These are phyloP conservation scores for Accipiter virgatus DNA, from an alignment of 2,113 vertebrate genomes.

Conservation along the genomic window DNA sequence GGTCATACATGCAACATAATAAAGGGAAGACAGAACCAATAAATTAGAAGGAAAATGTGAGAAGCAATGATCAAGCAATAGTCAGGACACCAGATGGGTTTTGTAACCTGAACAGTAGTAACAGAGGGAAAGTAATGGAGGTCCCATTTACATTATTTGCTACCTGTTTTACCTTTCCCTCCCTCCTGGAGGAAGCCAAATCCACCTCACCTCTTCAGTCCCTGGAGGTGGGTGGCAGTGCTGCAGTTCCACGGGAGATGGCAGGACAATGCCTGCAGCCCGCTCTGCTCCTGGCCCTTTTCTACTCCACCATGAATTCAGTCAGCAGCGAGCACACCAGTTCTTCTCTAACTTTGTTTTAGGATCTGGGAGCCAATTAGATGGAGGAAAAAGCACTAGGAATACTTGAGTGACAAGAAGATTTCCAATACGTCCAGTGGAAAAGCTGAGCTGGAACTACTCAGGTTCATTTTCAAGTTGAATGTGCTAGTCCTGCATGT, in stretches of 20 bases:
- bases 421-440: background rate
- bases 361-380: background rate
- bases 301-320: background rate
- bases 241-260: background rate
- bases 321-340: background rate
- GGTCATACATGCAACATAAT: background rate
- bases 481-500: background rate
- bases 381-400: background rate
- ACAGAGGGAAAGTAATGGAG: background rate
- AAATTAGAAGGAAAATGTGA: background rate
- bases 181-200: background rate
- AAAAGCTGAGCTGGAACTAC: background rate
- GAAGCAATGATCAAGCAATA: background rate
- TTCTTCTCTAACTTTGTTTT: background rate
- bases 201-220: background rate
- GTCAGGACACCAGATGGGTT: background rate
- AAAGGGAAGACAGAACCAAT: background rate
- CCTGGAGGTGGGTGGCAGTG: background rate
- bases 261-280: background rate
- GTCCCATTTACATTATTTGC: background rate
- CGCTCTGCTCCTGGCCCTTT: background rate
- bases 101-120: background rate
- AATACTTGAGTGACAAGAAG: background rate
- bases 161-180: background rate
- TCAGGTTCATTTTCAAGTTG: background rate